Evolutionary conservation across 37 sponge, comb jelly and placozoan genomes (phyloP), one percentile per base, ranked within the genome.

Genomic region (Chondrilla cf. caribensis): DNA sequence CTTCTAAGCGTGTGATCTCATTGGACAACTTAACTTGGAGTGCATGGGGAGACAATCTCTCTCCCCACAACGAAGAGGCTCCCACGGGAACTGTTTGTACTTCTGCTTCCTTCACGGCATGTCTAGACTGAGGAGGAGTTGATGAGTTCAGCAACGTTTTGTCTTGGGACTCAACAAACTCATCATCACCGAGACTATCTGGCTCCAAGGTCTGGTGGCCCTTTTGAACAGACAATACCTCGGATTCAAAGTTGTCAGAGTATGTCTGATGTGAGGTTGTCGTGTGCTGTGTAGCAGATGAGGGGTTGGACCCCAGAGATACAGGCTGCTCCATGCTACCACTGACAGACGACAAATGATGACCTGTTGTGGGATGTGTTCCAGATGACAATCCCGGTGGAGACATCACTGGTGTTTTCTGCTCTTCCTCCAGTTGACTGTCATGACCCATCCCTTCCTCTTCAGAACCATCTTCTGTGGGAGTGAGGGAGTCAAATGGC

Each of bases 21-120:
- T 89, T 82, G 21, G 82, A 78, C 28, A 92, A 62, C 65, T 89
- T 75, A 5, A 80, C 82, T 33, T 84, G 80, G 2, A 95, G 87
- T 24, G 87, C 82, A 6, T 82, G 79, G 14, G 95, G 95, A 58
- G 95, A 95, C 24, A 78, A 84, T 15, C 84, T 58, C 80, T 58
- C 60, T 1, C 28, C 39, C 19, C 11, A 36, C 54, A 15, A 28
- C 9, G 79, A 8, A 3, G 33, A 4, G 15, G 79, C 32, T 51
- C 28, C 35, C 0, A 26, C 29, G 1, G 25, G 79, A 31, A 29
- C 29, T 11, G 55, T 58, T 2, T 22, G 60, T 11, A 24, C 76
- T 38, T 39, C 76, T 25, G 7, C 43, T 38, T 39, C 76, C 76
- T 6, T 62, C 18, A 28, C 29, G 15, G 25, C 8, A 29, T 6